Base-by-base conservation (phyloP, 2,797 vertebrate genomes). In the Columba guinea region DNA sequence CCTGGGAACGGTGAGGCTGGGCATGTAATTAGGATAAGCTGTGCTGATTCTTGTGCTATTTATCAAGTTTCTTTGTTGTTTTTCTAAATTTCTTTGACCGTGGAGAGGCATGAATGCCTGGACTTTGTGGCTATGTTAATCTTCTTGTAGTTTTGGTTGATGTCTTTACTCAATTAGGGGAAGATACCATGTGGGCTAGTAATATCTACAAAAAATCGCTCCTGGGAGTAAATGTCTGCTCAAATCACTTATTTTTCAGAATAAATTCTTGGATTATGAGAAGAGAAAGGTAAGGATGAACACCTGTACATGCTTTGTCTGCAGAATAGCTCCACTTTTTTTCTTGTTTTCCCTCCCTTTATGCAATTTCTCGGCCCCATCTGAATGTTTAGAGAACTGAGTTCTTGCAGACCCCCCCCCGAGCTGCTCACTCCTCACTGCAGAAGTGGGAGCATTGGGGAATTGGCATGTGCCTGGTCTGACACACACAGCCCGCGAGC, bases 231-330 rank as follows among this genome's bases (percentile, higher is more conserved):
- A 93, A 44, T n/a, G 9, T 84, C 87, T 94, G 90, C 46, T 79
- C 7, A 48, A 65, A 74, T 27, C 93, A 37, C 63, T 93, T 97
- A 6, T 91, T 90, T 97, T 98, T 84, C 98, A 99, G 99, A 98
- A 95, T 87, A 99, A 98, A 91, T 99, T 99, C 97, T 98, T 98
- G 53, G 99, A 99, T 96, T 99, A 99, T 5, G 99, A 99, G 96
- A 99, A 98, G 97, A 98, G 97, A 96, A 99, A 99, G 99, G 99
- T 99, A 97, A 94, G 97, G 93, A 83, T n/a, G 13, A 35, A 6
- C 1, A 2, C 30, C 30, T 67, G 51, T 6, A 44, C 55, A 13
- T 30, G 30, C 56, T 69, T 70, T 27, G 16, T 56, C 35, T 89
- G 69, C 37, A 59, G 32, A 37, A 17, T 3, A 15, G 10, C 5